Conservation (phyloP, 2,888 invertebrate species). For the Dynastes tityus region DNA sequence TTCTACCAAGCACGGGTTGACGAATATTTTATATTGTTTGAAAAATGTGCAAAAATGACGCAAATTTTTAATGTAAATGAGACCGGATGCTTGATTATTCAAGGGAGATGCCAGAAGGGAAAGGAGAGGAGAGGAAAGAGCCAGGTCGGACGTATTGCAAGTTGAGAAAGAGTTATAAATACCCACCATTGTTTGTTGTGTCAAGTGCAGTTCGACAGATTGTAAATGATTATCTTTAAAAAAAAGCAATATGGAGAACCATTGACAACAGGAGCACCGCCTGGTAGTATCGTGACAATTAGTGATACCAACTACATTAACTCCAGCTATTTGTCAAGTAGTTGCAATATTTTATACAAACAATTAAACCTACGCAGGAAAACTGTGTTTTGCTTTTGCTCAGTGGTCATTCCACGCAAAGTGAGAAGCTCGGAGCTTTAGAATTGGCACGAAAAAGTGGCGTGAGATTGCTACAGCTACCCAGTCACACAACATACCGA, state of each 20-base stretch:
- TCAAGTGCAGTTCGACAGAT: not conserved
- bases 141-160: constrained; percentile 55
- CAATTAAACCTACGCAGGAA: not conserved
- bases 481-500: no score
- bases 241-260: not conserved
- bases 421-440: constrained; percentile 55
- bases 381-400: constrained; percentile 32
- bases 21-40: not conserved
- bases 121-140: constrained; percentile 54
- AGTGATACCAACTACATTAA: not conserved
- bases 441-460: constrained; percentile 58
- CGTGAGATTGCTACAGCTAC: constrained; percentile 25
- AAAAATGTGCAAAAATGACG: not conserved
- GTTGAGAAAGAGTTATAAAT: constrained; percentile 54
- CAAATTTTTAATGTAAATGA: not conserved
- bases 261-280: not conserved
- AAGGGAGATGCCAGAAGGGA: constrained; percentile 54
- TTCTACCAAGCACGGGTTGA: not conserved
- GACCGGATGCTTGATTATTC: constrained; percentile 28
- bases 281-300: not conserved
- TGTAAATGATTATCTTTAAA: no score
- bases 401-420: no score
- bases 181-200: not conserved
- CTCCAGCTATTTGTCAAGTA: not conserved
- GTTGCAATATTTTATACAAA: not conserved